phyloP scores from a whole-genome alignment of 2,888 invertebrate species.

The Rotaria macrura region DNA sequence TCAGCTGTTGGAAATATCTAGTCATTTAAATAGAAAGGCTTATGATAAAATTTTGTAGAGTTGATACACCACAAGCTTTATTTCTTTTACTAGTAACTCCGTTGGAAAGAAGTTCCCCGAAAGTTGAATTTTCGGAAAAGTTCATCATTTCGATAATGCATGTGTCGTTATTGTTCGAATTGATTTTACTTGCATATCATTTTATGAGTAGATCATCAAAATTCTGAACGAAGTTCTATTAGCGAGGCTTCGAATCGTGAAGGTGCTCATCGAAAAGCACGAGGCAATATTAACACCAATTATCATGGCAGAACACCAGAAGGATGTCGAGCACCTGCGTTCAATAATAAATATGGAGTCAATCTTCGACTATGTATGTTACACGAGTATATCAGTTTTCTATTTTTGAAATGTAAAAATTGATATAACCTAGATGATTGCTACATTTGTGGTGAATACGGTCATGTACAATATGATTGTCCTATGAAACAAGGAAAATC shows the following conservation, averaged over 20 bases:
- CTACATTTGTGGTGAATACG: not conserved
- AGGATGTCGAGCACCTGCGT: not conserved
- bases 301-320: no score
- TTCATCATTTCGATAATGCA: no score
- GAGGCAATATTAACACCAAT: not conserved
- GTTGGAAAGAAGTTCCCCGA: no score
- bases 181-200: no score
- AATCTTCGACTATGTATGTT: not conserved
- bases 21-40: no score
- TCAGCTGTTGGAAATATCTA: no score
- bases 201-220: not conserved
- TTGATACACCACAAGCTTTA: no score
- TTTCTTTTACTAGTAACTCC: no score
- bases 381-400: not conserved
- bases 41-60: no score
- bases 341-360: not conserved
- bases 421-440: not conserved
- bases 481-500: not conserved
- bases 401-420: not conserved
- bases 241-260: not conserved
- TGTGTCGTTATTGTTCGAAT: no score
- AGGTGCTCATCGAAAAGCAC: not conserved
- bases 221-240: not conserved
- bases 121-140: no score
- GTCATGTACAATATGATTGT: not conserved